These are phyloP conservation scores for Diceros bicornis DNA, from an alignment of 2,797 vertebrate species.

Conservation along the genomic window DNA sequence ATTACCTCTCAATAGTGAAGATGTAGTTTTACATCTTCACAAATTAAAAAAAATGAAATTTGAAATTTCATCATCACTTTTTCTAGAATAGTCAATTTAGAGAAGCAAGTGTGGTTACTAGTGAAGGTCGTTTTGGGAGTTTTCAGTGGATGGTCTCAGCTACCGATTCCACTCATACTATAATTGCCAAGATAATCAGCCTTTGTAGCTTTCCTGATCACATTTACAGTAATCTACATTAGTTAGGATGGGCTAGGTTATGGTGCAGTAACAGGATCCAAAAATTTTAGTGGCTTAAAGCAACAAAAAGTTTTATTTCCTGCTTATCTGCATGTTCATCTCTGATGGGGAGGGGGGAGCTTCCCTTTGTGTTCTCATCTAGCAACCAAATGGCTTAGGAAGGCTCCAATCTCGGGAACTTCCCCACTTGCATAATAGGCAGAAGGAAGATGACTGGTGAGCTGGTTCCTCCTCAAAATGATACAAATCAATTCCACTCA, in stretches of 20 bases:
- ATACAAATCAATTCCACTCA: background rate
- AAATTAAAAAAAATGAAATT: background rate
- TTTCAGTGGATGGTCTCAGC: background rate
- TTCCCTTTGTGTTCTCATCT: background rate
- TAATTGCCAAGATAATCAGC: background rate
- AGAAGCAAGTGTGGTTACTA: constrained; percentile 7
- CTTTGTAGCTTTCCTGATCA: background rate
- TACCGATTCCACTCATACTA: background rate
- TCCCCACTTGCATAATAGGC: background rate
- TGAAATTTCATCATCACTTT: background rate
- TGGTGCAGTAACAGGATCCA: background rate
- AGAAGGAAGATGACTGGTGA: background rate
- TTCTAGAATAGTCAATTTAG: background rate
- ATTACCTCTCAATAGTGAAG: background rate
- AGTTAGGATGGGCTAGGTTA: background rate
- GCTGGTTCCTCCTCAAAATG: constrained; percentile 31
- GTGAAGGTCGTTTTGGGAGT: constrained; percentile 9
- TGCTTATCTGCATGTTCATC: background rate
- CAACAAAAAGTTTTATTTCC: background rate
- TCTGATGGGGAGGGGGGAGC: background rate
- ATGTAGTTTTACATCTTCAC: constrained; percentile 18
- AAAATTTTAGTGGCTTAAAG: constrained; percentile 4
- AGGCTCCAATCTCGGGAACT: background rate
- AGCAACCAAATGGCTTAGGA: background rate
- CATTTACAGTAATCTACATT: background rate